Evolutionary conservation across 2,888 invertebrate species (phyloP).

Genomic region (Ophraella communa): DNA sequence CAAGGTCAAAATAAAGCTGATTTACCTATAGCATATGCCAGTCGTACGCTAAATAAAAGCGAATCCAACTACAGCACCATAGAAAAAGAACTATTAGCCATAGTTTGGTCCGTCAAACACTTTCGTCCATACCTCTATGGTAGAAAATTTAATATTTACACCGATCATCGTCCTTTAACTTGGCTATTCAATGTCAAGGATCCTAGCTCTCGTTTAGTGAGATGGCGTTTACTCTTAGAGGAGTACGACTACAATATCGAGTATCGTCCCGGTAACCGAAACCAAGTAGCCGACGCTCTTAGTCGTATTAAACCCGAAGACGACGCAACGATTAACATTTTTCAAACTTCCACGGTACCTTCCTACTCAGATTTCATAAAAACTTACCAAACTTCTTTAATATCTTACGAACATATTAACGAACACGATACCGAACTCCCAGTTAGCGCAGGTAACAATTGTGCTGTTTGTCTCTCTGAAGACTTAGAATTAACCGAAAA

Average conservation of each 20-base stretch:
- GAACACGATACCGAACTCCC: not conserved
- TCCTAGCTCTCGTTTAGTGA: slow-evolving; percentile 43
- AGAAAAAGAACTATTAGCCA: slow-evolving; percentile 53
- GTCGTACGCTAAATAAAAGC: slow-evolving; percentile 48
- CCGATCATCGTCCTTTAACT: slow-evolving; percentile 51
- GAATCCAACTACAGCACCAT: slow-evolving; percentile 53
- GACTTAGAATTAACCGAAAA: slow-evolving; percentile 5
- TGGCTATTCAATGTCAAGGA: slow-evolving; percentile 52
- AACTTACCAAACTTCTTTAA: not conserved
- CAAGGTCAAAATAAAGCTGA: slow-evolving; percentile 46
- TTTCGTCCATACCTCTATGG: slow-evolving; percentile 55
- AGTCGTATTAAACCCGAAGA: not conserved
- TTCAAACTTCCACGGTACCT: not conserved
- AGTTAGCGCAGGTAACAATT: not conserved
- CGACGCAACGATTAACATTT: not conserved
- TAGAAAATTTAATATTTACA: slow-evolving; percentile 50
- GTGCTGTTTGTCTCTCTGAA: not conserved
- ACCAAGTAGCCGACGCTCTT: slow-evolving; percentile 1
- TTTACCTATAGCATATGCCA: slow-evolving; percentile 52
- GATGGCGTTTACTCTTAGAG: slow-evolving; percentile 49
- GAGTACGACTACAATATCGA: slow-evolving; percentile 42
- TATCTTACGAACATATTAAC: not conserved
- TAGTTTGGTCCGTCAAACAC: slow-evolving; percentile 51
- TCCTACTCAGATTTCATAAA: slow-evolving; percentile 1
- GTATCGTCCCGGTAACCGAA: slow-evolving; percentile 4